Evolutionary conservation across 2,888 invertebrate genomes (phyloP), one percentile per base, ranked within the genome.

Genomic region (Megastigmus dorsalis): DNA sequence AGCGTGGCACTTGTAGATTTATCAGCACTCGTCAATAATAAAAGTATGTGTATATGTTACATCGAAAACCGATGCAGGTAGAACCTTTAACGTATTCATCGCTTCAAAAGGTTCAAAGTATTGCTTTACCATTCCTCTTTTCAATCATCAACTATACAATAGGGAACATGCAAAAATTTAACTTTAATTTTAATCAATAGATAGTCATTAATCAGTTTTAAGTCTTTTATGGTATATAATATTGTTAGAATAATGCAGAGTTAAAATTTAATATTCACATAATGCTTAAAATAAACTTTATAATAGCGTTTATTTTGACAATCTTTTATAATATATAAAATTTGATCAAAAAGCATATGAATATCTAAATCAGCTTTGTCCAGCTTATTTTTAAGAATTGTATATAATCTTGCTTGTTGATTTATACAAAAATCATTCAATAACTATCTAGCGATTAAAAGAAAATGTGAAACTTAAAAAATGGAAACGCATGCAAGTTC

Each of bases 1-100:
- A 75, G 41, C 50, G 63, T 71, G 67, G 75, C 71, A 75, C 71
- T 75, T 75, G 55, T 33, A 67, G 50, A 75, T 71, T 63, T 20
- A n/a, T 63, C 57, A 68, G 43, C 18, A 50, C 23, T 68, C 23
- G 45, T 55, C 38, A 23, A 62, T 55, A 68, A 62, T 38, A 68
- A 55, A 36, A 69, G 52, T 36, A 18, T 38, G 15, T 73, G 18
- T 59, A 48, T 43, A 18, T 68, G 43, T 28, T 63, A 55, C 18
- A 66, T 45, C 18, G 36, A 59, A 43, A 66, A 28, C 7, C 60
- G 41, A 38, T 57, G 50, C 36, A 54, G 45, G 41, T 43, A 54
- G 13, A 68, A 60, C 38, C 45, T 54, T 45, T 54, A 65, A 60
- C 26, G 9, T 9, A 23, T 54, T 26, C 26, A 23, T 15, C 15